Evolutionary conservation across 2,113 vertebrate genomes (phyloP), one percentile per base, ranked within the genome.

Genomic region (Coptodon bakossiorum): DNA sequence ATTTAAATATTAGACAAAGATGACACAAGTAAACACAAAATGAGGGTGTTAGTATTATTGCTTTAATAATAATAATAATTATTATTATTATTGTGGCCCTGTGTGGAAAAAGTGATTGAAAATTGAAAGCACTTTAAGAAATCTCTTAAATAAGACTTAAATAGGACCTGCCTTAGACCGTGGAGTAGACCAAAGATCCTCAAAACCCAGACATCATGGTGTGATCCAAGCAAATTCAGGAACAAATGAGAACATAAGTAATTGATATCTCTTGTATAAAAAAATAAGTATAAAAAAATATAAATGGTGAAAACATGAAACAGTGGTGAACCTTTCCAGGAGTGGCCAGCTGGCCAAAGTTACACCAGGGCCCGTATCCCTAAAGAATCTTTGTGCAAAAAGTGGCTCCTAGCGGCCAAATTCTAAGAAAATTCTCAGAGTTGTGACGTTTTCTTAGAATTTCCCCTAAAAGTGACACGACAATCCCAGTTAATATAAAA

Each of bases 11-110:
- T n/a, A n/a, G 59, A 36, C 59, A 1, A 66, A 66, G 31, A 66
- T 2, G 6, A 66, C 0, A 66, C 31, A 66, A 38, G 31, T 38
- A 38, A 66, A 66, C 6, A 66, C 61, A 38, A 66, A 66, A 66
- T 66, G 10, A 38, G 17, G 61, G 4, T n/a, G 61, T 66, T 36
- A 61, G 9, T 61, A 6, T 34, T 61, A 34, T 61, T 34, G 57
- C 19, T 10, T 19, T 61, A 0, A 17, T 19, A 10, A 61, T 34
- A 34, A 2, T 54, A 2, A 61, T 61, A 0, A 31, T 3, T 0
- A 52, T 52, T 6, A 3, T 53, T 59, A n/a, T 36, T 63, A n/a
- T 63, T 63, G 29, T 63, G 29, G 31, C 53, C 53, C 53, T 56
- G 53, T 56, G 53, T 56, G 22, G 53, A 56, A 56, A 24, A 56